Base-by-base conservation (phyloP, 1,140 invertebrate genomes). In the Elymnias hypermnestra region DNA sequence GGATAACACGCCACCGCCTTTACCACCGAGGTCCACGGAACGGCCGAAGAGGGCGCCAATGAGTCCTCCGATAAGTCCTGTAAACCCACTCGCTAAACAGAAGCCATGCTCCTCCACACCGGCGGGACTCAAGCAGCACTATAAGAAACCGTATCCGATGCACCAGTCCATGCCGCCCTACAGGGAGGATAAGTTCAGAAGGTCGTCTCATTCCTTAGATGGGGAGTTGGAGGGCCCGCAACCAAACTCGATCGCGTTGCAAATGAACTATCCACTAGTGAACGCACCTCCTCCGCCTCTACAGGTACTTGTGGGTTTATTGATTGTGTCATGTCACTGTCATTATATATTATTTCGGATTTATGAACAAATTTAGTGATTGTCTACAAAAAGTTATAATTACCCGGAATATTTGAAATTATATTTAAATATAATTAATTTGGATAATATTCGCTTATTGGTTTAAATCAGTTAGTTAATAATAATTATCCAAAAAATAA, bases 191-290 rank as follows among this genome's bases (percentile, higher is more conserved):
- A 59, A 50, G 43, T 49, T 73, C 12, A 42, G 63, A 19, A 42
- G 63, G 12, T 76, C 74, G 1, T 74, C 74, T 2, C 69, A 78
- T 5, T 83, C 78, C 1, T 25, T 81, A 43, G 79, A 83, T 31
- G 72, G 67, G 0, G 70, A 75, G 29, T 23, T 75, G 38, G 76
- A 77, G 0, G 77, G 67, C 0, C 75, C 75, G 3, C 75, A 81
- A 38, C 81, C 81, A 0, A 84, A 84, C 35, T 84, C 81, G 7
- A 88, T 89, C 51, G 87, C 87, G 31, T 66, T 88, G 74, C 88
- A 89, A 74, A 87, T 89, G 88, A 87, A 77, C 48, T 89, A 82
- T 15, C 81, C 81, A 15, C 53, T 84, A 12, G 79, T 83, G 1
- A 82, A 81, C 22, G 63, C 41, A 14, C 77, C 79, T 42, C 79